phyloP scores from a whole-genome alignment of 2,797 vertebrate species.

The Neostethus bicornis region DNA sequence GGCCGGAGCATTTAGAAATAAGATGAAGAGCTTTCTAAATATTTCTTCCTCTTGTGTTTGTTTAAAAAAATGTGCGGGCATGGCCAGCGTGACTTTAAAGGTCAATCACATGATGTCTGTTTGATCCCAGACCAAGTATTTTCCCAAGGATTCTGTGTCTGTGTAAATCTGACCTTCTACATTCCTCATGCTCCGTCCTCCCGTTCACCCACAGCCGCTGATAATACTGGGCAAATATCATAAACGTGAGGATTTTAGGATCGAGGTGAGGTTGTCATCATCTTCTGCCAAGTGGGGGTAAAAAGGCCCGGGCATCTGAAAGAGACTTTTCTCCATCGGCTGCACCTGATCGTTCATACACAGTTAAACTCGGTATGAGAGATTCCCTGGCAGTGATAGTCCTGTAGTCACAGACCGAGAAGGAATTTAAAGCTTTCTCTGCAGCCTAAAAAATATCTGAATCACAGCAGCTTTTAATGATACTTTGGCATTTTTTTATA shows the following conservation, averaged over 20 bases:
- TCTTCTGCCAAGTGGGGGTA: slow-evolving; percentile 72
- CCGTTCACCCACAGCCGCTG: slow-evolving; percentile 88
- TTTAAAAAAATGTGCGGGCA: background rate
- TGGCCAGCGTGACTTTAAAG: slow-evolving; percentile 64
- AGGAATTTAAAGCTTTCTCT: too few species aligned
- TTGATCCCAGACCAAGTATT: slow-evolving; percentile 75
- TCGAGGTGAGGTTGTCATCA: slow-evolving; percentile 81
- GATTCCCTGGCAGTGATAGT: background rate
- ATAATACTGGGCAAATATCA: slow-evolving; percentile 89
- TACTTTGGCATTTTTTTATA: too few species aligned
- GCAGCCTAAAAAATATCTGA: too few species aligned
- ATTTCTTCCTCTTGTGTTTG: too few species aligned
- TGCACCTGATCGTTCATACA: too few species aligned
- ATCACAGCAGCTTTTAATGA: too few species aligned
- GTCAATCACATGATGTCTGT: slow-evolving; percentile 67
- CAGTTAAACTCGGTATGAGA: too few species aligned
- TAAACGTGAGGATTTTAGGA: slow-evolving; percentile 88
- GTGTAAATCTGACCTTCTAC: slow-evolving; percentile 78
- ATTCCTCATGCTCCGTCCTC: slow-evolving; percentile 84
- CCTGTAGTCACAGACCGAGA: too few species aligned
- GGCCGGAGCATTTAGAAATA: too few species aligned
- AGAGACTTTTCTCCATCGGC: slow-evolving; percentile 42
- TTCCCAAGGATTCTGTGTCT: slow-evolving; percentile 75
- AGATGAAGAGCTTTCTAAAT: too few species aligned
- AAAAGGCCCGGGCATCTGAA: slow-evolving; percentile 66